Base-by-base conservation (phyloP, 2,797 vertebrate species). In the Thamnophis elegans region DNA sequence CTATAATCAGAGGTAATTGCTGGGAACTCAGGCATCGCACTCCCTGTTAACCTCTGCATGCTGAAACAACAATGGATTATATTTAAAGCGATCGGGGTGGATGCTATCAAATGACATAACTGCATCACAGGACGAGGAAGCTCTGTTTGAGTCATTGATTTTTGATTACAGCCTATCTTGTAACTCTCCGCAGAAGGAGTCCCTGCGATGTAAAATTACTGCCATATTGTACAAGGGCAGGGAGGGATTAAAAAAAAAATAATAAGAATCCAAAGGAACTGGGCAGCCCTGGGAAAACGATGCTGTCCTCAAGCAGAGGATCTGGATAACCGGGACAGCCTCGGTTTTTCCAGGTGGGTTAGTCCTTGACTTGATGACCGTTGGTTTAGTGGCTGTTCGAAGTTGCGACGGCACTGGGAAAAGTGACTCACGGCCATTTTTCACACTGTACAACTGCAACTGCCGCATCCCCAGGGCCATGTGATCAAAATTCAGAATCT, bases 1-100 rank as follows among this genome's bases (percentile, higher is more conserved):
- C 96, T 96, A 98, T 99, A 98, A 98, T 99, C 99, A 98, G 98
- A 98, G 98, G 98, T 99, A 99, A 99, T 99, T 99, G 99, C 98
- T 97, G 98, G 98, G 98, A 98, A 97, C 97, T 97, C 98, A 98
- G 98, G 98, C 98, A 97, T 98, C 96, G 96, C 96, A 93, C 94
- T 97, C 98, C 98, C 96, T 97, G 97, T 97, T 98, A 98, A 99
- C 98, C 98, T 98, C 97, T 96, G 97, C 97, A 97, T 98, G 97
- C 98, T 98, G 98, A 97, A 98, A 99, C 98, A 98, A 98, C 98
- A 95, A 99, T 98, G 98, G 98, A 98, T 99, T 98, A 98, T 98
- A 97, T 98, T 98, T 98, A 98, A 99, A 98, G 98, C 98, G 97
- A 98, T 99, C 99, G 98, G 98, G 98, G 98, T 98, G 98, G 98